Evolutionary conservation across 2,113 vertebrate species (phyloP).

Genomic region (Siniperca knerii): DNA sequence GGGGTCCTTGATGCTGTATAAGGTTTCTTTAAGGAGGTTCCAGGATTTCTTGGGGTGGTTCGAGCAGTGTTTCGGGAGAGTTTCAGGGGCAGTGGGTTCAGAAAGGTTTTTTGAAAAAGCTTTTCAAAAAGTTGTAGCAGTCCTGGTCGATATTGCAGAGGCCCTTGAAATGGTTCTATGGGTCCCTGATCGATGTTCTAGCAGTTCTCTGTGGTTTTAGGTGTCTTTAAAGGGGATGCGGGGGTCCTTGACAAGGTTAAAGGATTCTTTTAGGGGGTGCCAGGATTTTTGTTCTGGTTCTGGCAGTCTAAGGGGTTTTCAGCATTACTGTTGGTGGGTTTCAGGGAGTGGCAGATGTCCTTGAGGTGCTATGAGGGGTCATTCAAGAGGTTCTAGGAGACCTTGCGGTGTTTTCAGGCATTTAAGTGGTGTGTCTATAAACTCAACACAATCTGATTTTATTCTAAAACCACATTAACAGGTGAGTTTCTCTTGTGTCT

Average conservation of each 20-base stretch:
- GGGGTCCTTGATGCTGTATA: no score
- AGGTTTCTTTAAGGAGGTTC: no score
- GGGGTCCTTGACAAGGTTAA: background rate
- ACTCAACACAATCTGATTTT: background rate
- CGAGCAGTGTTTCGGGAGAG: no score
- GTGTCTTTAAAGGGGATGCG: background rate
- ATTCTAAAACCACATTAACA: background rate
- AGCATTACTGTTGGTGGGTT: background rate
- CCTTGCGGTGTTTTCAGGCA: background rate
- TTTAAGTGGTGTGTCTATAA: background rate
- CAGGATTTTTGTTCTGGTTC: background rate
- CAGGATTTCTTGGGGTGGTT: background rate
- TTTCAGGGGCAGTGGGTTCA: no score
- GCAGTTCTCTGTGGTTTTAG: background rate
- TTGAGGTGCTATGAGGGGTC: background rate
- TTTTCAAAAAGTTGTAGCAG: background rate
- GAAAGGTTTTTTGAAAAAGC: no score
- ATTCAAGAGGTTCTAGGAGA: background rate
- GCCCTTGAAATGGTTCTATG: background rate
- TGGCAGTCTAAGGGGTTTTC: background rate
- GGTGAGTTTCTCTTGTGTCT: background rate
- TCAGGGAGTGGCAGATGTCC: background rate
- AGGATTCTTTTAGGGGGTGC: background rate
- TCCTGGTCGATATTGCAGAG: background rate
- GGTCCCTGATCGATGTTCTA: background rate